phyloP scores from a whole-genome alignment of 2,888 invertebrate species.

The Amblyjoppa fuscipennis region DNA sequence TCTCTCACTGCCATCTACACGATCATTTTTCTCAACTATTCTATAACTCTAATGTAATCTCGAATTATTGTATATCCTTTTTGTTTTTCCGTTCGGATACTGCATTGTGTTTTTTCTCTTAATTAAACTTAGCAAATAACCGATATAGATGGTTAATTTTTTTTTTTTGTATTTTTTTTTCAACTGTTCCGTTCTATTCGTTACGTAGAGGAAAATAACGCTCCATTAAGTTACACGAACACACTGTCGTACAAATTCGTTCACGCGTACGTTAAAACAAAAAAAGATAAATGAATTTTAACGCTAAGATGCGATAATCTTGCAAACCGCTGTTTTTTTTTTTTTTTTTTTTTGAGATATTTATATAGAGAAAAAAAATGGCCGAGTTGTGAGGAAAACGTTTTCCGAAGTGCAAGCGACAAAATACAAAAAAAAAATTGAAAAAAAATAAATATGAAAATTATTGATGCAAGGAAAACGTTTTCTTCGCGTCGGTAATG shows the following conservation, averaged over 20 bases:
- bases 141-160: constrained; percentile 26
- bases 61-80: constrained; percentile 49
- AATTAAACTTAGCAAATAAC: constrained; percentile 40
- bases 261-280: not conserved
- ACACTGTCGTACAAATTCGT: constrained; percentile 1
- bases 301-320: not conserved
- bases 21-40: constrained; percentile 72
- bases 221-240: not conserved
- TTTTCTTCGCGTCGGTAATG: constrained; percentile 75
- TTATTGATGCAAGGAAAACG: constrained; percentile 51
- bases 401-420: constrained; percentile 36
- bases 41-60: constrained; percentile 64
- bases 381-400: constrained; percentile 61
- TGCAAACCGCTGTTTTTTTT: constrained; percentile 3
- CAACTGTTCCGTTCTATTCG: not conserved
- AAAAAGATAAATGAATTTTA: constrained; percentile 23
- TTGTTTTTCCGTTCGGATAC: constrained; percentile 47
- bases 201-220: constrained; percentile 37
- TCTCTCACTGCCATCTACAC: constrained; percentile 79
- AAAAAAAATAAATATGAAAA: not conserved
- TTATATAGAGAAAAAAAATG: not conserved
- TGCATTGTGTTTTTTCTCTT: constrained; percentile 40
- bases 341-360: not conserved
- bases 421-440: not conserved
- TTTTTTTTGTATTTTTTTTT: constrained; percentile 2